These are phyloP conservation scores for Equus quagga DNA, from an alignment of 2,113 vertebrate genomes.

Conservation along the genomic window DNA sequence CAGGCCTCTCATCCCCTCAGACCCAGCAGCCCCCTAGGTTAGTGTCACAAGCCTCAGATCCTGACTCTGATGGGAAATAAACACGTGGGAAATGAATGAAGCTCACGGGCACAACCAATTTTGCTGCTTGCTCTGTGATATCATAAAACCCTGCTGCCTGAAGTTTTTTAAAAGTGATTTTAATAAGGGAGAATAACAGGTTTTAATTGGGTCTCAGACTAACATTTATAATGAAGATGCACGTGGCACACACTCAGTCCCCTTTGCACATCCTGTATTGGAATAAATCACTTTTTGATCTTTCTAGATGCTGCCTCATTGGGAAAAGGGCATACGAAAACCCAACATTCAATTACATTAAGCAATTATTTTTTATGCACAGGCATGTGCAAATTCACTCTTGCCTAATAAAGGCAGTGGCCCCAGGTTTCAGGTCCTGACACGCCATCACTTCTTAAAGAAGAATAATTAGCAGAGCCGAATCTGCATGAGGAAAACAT, in stretches of 20 bases:
- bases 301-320: background rate
- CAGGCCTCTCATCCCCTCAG: background rate
- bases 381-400: conserved; percentile 25
- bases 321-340: background rate
- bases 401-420: conserved; percentile 53
- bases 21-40: background rate
- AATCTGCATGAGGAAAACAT: background rate
- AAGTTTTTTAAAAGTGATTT: conserved; percentile 4
- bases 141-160: conserved; percentile 60
- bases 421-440: conserved; percentile 9
- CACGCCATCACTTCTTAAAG: conserved; percentile 53
- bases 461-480: background rate
- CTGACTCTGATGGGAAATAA: background rate
- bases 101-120: background rate
- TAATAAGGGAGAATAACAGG: conserved; percentile 59
- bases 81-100: background rate
- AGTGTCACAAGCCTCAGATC: background rate
- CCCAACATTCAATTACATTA: conserved; percentile 42
- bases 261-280: background rate
- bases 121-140: background rate
- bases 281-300: conserved; percentile 51
- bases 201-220: conserved; percentile 61
- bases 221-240: conserved; percentile 71
- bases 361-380: conserved; percentile 44
- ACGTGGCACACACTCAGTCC: background rate